Evolutionary conservation across 2,797 vertebrate species (phyloP), one percentile per base, ranked within the genome.

Genomic region (Neosalanx taihuensis): DNA sequence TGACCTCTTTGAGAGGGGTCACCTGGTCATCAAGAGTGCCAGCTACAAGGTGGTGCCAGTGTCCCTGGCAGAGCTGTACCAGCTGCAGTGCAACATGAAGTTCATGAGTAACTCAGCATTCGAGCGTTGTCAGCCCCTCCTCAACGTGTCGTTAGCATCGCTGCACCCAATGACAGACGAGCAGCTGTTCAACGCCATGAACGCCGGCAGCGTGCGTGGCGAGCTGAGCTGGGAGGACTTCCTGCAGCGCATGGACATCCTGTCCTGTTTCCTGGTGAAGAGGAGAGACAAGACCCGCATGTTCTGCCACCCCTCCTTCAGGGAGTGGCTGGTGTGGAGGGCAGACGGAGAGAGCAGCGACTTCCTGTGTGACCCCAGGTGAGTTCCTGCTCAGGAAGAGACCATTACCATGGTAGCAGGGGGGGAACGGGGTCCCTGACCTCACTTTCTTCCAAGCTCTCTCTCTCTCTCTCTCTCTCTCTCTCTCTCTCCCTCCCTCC

Each of bases 1-100:
- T 81, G 98, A 99, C 89, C 96, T 99, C 79, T 96, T 99, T 61
- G 96, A 99, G 76, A 93, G 90, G 76, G 98, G 97, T 72, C 96
- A 98, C 82, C 86, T 99, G 67, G 98, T 99, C 75, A 97, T 99
- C 83, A 99, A 99, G 90, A 99, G 98, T 3, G 92, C 97, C 72
- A 97, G 97, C 91, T 99, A 98, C 91, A 99, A 99, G 87, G 97
- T 98, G 5, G 97, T 99, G 71, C 98, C 98, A 0, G 96, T 99
- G 69, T 99, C 97, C 0, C 83, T 99, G 46, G 94, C 97, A 0
- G 97, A 99, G 88, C 94, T 99, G 63, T 99, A 99, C 84, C 91
- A 98, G 76, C 90, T 99, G 31, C 97, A 98, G 90, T 99, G 98
- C 90, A 99, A 99, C 85, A 97, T 99, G 95, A 97, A 96, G 88